These are phyloP conservation scores for Melinaea menophilus DNA, from an alignment of 2,888 invertebrate species.

Conservation along the genomic window DNA sequence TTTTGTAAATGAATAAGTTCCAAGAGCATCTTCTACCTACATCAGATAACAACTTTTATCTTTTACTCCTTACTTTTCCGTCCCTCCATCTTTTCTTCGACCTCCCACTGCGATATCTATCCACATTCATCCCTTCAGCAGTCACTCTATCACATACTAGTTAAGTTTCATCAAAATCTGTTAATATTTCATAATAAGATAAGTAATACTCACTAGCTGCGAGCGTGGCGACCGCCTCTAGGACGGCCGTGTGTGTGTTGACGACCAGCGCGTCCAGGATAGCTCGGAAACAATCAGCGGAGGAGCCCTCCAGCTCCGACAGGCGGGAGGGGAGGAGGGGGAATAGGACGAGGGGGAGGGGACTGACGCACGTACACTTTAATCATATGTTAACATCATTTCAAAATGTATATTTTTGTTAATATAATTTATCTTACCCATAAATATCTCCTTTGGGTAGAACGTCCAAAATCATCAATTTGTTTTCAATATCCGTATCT, in stretches of 20 bases:
- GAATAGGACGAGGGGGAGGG: background rate
- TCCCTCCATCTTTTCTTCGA: no score
- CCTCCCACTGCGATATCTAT: background rate
- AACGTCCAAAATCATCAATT: slow-evolving; percentile 39
- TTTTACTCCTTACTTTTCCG: no score
- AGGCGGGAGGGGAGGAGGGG: slow-evolving; percentile 38
- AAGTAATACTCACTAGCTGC: slow-evolving; percentile 38
- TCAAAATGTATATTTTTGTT: no score
- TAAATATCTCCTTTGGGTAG: slow-evolving; percentile 43
- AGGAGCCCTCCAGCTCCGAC: slow-evolving; percentile 37
- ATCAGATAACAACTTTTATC: no score
- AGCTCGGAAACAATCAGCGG: slow-evolving; percentile 36
- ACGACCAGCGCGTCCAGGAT: slow-evolving; percentile 43
- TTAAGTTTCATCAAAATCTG: background rate
- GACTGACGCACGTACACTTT: background rate
- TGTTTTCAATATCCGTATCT: slow-evolving; percentile 33
- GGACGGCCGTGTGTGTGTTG: slow-evolving; percentile 33
- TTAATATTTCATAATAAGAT: background rate
- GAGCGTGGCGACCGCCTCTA: slow-evolving; percentile 43
- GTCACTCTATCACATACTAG: background rate
- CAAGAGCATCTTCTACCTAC: no score
- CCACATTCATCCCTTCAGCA: no score
- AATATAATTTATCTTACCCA: slow-evolving; percentile 33
- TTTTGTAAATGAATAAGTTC: no score
- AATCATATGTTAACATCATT: background rate